Evolutionary conservation across 2,888 invertebrate genomes (phyloP).

Genomic region (Meghimatium bilineatum): DNA sequence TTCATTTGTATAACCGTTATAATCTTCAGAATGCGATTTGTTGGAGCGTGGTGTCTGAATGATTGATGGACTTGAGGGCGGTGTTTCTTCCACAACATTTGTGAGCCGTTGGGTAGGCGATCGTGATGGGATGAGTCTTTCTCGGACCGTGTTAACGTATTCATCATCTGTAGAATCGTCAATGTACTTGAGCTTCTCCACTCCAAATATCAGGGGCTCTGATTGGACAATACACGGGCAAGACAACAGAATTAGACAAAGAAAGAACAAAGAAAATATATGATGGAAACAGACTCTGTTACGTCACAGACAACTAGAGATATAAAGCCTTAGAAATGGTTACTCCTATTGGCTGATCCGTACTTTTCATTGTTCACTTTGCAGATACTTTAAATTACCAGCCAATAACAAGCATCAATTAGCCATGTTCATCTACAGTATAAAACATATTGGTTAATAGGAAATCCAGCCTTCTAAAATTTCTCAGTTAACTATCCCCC

Average conservation of each 20-base stretch:
- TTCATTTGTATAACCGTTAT: conserved; percentile 18
- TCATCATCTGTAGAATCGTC: conserved; percentile 66
- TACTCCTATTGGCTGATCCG: too few relatives aligned
- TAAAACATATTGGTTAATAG: too few relatives aligned
- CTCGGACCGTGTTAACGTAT: conserved; percentile 46
- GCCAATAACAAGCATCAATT: too few relatives aligned
- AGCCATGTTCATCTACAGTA: too few relatives aligned
- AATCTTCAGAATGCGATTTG: conserved; percentile 19
- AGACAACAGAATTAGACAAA: conserved; percentile 11
- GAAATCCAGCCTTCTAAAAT: too few relatives aligned
- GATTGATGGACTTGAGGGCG: conserved; percentile 31
- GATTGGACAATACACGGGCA: conserved; percentile 25
- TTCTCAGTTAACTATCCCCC: too few relatives aligned
- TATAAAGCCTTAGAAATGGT: neutral
- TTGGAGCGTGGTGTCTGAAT: conserved; percentile 3
- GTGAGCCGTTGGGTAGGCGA: conserved; percentile 33
- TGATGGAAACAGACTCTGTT: neutral
- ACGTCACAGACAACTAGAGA: too few relatives aligned
- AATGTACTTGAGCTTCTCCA: conserved; percentile 61
- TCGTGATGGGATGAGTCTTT: conserved; percentile 36
- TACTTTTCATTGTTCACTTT: too few relatives aligned
- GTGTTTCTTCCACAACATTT: conserved; percentile 46
- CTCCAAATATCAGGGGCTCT: conserved; percentile 53
- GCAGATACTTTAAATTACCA: too few relatives aligned
- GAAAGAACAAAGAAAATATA: neutral